Conservation (phyloP, 2,888 invertebrate genomes). For the Apodemia mormo region DNA sequence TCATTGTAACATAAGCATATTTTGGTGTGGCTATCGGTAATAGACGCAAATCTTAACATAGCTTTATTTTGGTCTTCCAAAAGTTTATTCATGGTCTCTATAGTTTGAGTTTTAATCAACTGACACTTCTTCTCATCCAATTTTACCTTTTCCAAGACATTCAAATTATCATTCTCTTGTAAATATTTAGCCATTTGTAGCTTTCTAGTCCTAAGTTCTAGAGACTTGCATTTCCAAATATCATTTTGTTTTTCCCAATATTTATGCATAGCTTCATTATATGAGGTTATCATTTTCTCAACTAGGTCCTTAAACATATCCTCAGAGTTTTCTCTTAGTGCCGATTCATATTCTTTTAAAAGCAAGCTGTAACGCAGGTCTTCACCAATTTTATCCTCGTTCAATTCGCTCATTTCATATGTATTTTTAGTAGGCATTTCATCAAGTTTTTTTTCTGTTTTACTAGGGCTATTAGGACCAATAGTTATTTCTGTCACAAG, state of each 20-base stretch:
- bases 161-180: slow-evolving; percentile 77
- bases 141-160: slow-evolving; percentile 63
- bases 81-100: slow-evolving; percentile 75
- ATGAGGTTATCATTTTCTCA: slow-evolving; percentile 61
- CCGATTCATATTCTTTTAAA: slow-evolving; percentile 59
- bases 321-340: slow-evolving; percentile 55
- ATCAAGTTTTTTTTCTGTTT: slow-evolving; percentile 41
- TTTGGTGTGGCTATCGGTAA: slow-evolving; percentile 80
- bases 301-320: slow-evolving; percentile 56
- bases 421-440: slow-evolving; percentile 43
- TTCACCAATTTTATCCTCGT: slow-evolving; percentile 60
- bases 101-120: slow-evolving; percentile 60
- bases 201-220: slow-evolving; percentile 66
- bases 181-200: slow-evolving; percentile 66
- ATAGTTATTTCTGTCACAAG: slow-evolving; percentile 77
- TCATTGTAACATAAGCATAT: slow-evolving; percentile 81
- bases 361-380: slow-evolving; percentile 61
- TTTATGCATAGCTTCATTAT: slow-evolving; percentile 54
- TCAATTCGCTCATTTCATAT: slow-evolving; percentile 47
- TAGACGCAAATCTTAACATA: slow-evolving; percentile 72
- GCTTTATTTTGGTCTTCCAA: slow-evolving; percentile 76
- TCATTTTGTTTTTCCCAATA: slow-evolving; percentile 62
- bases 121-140: slow-evolving; percentile 77
- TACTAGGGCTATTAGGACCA: slow-evolving; percentile 61
- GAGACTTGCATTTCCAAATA: slow-evolving; percentile 59